Percentiles rank a stretch among this genome's conserved stretches.
Conservation (phyloP, 1,140 invertebrate genomes). For the Parasteatoda tepidariorum region DNA sequence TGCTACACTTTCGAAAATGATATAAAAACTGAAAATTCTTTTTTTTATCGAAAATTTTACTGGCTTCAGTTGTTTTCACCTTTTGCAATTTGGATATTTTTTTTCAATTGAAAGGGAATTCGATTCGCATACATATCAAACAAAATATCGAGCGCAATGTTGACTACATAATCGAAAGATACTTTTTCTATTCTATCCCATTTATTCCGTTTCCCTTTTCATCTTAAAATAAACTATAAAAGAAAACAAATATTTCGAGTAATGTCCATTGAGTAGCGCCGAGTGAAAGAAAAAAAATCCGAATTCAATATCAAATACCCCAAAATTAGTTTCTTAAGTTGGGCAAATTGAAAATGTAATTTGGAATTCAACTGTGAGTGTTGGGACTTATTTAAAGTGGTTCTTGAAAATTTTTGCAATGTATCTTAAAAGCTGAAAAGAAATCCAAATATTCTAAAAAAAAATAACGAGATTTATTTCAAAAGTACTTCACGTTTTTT, state of each 20-base stretch:
- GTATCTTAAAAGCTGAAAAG: no score
- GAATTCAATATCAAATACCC: constrained; percentile 27
- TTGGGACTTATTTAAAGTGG: neutral
- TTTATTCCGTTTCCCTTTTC: neutral
- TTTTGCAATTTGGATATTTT: no score
- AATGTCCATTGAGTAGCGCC: constrained; percentile 16
- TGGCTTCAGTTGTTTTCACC: no score
- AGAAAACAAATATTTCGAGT: neutral
- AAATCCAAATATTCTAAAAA: no score
- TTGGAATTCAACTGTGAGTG: constrained; percentile 8
- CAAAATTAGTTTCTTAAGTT: constrained; percentile 20
- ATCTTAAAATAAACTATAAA: neutral
- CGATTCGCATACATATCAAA: constrained; percentile 8
- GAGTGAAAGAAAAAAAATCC: neutral
- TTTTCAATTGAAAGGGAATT: no score
- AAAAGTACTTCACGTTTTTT: no score
- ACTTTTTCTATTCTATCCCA: neutral
- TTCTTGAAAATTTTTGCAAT: no score
- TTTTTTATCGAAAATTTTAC: no score
- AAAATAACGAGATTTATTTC: no score
- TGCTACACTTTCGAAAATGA: no score
- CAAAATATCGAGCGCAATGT: constrained; percentile 1
- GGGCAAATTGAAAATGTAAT: constrained; percentile 40
- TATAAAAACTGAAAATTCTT: no score
- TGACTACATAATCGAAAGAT: neutral